Evolutionary conservation across 2,113 vertebrate genomes (phyloP).

Genomic region (Rhinoderma darwinii): DNA sequence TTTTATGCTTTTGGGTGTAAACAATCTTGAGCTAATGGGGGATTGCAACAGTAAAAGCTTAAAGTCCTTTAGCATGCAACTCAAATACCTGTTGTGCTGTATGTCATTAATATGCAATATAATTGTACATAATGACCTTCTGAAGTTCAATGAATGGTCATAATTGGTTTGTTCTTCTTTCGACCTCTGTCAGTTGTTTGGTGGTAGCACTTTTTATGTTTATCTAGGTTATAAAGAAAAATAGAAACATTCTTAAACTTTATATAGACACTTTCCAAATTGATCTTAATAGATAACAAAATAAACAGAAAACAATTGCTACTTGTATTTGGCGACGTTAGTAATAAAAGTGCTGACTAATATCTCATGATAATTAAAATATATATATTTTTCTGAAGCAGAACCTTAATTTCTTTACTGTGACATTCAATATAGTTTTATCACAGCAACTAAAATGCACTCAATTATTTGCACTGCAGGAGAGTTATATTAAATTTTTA

Average conservation of each 20-base stretch:
- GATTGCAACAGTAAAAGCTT: no score
- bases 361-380: constrained; percentile 19
- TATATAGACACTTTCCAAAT: neutral
- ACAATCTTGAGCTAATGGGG: no score
- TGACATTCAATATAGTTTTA: constrained; percentile 20
- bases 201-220: neutral
- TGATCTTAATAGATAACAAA: neutral
- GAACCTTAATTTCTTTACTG: constrained; percentile 22
- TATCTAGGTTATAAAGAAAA: neutral
- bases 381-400: constrained; percentile 18
- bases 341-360: neutral
- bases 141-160: no score
- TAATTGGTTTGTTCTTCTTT: no score
- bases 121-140: no score
- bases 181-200: neutral
- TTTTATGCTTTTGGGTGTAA: no score
- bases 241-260: neutral
- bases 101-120: no score
- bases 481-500: constrained; percentile 1
- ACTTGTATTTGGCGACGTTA: neutral
- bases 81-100: no score
- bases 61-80: no score
- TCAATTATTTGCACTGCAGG: constrained; percentile 31
- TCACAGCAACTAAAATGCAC: constrained; percentile 26
- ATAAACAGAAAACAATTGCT: neutral